Conservation (phyloP, 2,888 invertebrate species). For the Pilophorus perplexus region DNA sequence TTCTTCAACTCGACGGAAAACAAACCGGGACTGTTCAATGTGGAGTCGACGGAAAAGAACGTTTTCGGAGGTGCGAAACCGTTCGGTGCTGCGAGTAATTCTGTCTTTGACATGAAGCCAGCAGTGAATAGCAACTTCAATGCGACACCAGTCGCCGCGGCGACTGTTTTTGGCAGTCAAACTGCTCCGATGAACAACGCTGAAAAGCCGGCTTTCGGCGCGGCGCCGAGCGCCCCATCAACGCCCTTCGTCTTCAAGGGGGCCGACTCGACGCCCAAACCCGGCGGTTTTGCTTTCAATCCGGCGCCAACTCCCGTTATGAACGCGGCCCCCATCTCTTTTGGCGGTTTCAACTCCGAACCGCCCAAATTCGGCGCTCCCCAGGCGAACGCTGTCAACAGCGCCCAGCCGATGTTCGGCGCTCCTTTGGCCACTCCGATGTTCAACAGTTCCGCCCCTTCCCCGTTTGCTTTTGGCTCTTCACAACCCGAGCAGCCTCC, state of each 20-base stretch:
- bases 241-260: slow-evolving; percentile 23
- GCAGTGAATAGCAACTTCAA: not conserved
- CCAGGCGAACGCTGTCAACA: not conserved
- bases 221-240: slow-evolving; percentile 5
- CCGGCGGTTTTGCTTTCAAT: slow-evolving; percentile 19
- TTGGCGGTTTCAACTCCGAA: slow-evolving; percentile 22
- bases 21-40: not conserved
- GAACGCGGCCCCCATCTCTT: slow-evolving; percentile 3
- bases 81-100: slow-evolving; percentile 2
- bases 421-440: slow-evolving; percentile 6
- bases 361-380: slow-evolving; percentile 20
- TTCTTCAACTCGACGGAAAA: slow-evolving; percentile 22
- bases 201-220: slow-evolving; percentile 14
- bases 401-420: not conserved
- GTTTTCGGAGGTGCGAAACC: slow-evolving; percentile 22
- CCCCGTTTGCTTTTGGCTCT: slow-evolving; percentile 41
- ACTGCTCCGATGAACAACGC: slow-evolving; percentile 20
- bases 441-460: slow-evolving; percentile 27
- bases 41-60: slow-evolving; percentile 9
- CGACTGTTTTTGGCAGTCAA: slow-evolving; percentile 33
- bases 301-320: not conserved
- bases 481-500: slow-evolving; percentile 3
- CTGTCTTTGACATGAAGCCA: slow-evolving; percentile 2
- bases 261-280: not conserved
- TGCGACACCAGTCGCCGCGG: not conserved